Conservation (phyloP, 2,113 vertebrate genomes). For the Agelaius tricolor region DNA sequence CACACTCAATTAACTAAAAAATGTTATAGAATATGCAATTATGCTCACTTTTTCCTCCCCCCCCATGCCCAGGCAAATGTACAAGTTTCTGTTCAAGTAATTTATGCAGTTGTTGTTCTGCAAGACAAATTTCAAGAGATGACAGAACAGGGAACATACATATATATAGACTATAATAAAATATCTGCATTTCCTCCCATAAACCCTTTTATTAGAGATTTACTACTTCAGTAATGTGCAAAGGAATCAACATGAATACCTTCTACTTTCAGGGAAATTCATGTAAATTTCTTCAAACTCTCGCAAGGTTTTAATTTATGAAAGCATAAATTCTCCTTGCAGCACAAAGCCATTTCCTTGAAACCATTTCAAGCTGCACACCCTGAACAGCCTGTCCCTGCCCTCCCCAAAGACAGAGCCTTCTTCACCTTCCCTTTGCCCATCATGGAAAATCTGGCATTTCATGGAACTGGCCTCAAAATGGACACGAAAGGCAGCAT, state of each 20-base stretch:
- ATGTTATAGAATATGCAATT: neutral
- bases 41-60: neutral
- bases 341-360: neutral
- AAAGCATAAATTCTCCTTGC: neutral
- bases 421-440: neutral
- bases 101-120: neutral
- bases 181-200: neutral
- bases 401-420: neutral
- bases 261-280: neutral
- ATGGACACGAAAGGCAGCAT: neutral
- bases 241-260: neutral
- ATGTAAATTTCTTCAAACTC: neutral
- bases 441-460: neutral
- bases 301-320: neutral
- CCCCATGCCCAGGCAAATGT: neutral
- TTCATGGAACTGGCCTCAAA: neutral
- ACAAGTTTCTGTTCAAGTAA: neutral
- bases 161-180: neutral
- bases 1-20: neutral
- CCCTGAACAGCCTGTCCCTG: neutral
- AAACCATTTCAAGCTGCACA: neutral
- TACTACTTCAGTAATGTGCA: neutral
- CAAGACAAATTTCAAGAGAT: neutral
- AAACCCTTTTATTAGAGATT: constrained; percentile 1
- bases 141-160: neutral